Evolutionary conservation across 53 echinoderm and acorn worm species (phyloP), one percentile per base, ranked within the genome.

Genomic region (Pentamera pediparva): DNA sequence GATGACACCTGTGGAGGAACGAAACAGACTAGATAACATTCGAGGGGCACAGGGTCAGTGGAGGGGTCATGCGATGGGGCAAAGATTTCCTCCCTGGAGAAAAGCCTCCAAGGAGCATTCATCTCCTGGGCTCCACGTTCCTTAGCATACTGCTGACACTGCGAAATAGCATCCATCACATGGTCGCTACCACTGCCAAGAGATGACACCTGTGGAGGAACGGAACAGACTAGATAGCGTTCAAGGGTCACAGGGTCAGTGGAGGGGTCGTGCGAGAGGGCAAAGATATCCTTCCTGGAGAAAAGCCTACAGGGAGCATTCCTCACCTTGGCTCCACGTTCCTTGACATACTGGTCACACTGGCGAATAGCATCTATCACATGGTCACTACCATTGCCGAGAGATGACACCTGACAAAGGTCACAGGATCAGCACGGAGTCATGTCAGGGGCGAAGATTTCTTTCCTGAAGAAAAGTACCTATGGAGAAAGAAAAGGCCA

Each of bases 271-370:
- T 98, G 98, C 98, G 91, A 98, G 13, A 91, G 98, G 32, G 98
- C 98, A 60, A 98, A 98, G 78, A 96, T 98, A 81, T 98, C 98
- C 74, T 98, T 98, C 39, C 98, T 85, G 82, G 92, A 98, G 89
- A 98, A 98, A 25, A 98, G 52, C 20, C 98, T 82, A 91, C 98
- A 98, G 0, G 98, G 98, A 6, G 98, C 98, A 54, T 98, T 98
- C 26, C 98, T 85, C 36, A 92, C 98, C 70, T 92, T 88, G 1
- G 98, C 98, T 22, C 98, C 98, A 25, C 92, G 89, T 60, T 98
- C 98, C 65, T 98, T 98, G 55, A 89, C 91, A 59, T 92, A 92
- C 65, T 92, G 91, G 35, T 92, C 92, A 74, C 91, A 92, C 79
- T 92, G 91, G 4, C 91, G 92, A 38, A 98, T 98, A 60, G 98